phyloP scores from a whole-genome alignment of 2,113 vertebrate species.

The Percopsis transmontana region DNA sequence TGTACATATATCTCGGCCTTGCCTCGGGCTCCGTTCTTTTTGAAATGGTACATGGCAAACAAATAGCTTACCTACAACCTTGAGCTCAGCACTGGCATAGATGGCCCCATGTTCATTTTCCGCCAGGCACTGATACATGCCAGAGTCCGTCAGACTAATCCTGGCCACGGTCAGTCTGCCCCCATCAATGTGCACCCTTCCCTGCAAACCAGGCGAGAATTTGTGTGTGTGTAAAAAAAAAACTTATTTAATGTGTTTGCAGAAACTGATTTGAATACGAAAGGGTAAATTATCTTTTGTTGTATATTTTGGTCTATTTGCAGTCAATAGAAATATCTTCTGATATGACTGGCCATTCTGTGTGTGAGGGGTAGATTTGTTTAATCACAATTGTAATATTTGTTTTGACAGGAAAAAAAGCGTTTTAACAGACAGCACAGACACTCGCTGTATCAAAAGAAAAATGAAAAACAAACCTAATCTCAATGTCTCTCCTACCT shows the following conservation, averaged over 20 bases:
- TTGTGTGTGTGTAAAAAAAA: background rate
- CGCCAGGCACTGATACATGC: constrained; percentile 90
- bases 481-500: constrained; percentile 71
- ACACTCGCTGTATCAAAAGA: background rate
- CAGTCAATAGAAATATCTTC: background rate
- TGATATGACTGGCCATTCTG: background rate
- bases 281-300: background rate
- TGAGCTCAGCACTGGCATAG: constrained; percentile 87
- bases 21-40: background rate
- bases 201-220: constrained; percentile 69
- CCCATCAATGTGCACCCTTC: constrained; percentile 82
- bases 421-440: background rate
- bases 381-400: constrained; percentile 1
- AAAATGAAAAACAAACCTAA: background rate
- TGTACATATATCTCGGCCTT: background rate
- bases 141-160: constrained; percentile 85
- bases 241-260: background rate
- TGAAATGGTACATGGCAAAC: constrained; percentile 13
- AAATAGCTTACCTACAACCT: constrained; percentile 85
- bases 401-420: background rate
- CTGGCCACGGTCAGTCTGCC: constrained; percentile 80
- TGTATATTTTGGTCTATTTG: background rate
- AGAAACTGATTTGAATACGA: background rate
- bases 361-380: background rate
- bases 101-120: constrained; percentile 83